These are phyloP conservation scores for Lethrus apterus DNA, from an alignment of 1,140 invertebrate genomes.

Conservation along the genomic window DNA sequence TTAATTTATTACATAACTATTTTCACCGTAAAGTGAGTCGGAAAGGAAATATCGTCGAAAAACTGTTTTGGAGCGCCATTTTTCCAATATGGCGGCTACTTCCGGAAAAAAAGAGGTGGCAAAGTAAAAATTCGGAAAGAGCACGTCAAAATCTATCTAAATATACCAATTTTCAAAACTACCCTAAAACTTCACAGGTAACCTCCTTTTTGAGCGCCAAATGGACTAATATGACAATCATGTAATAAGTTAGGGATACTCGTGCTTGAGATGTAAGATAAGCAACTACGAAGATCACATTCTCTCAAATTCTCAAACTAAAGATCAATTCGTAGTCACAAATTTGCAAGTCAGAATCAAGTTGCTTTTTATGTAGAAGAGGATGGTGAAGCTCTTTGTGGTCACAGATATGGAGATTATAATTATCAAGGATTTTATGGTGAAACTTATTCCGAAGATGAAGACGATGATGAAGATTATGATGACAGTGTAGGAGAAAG, in stretches of 20 bases:
- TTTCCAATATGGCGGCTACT: too few species aligned
- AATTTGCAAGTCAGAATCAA: conserved; percentile 73
- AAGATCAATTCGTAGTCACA: conserved; percentile 78
- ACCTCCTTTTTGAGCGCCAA: too few species aligned
- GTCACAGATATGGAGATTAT: conserved; percentile 44
- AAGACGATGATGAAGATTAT: conserved; percentile 47
- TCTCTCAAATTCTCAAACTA: conserved; percentile 79
- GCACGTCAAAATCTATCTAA: too few species aligned
- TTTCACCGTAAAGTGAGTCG: too few species aligned
- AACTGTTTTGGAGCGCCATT: too few species aligned
- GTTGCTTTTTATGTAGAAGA: conserved; percentile 47
- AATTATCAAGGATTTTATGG: conserved; percentile 44
- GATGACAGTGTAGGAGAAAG: conserved; percentile 41
- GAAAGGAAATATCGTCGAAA: too few species aligned
- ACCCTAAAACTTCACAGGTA: too few species aligned
- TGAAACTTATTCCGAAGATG: conserved; percentile 48
- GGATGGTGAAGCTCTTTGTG: conserved; percentile 51
- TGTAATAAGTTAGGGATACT: conserved; percentile 90
- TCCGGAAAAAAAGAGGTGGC: too few species aligned
- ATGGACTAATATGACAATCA: conserved; percentile 60
- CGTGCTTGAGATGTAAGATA: conserved; percentile 88
- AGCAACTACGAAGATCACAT: conserved; percentile 98
- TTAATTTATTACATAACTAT: too few species aligned
- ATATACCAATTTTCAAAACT: too few species aligned
- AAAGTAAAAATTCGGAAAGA: too few species aligned